These are phyloP conservation scores for Falco novaeseelandiae DNA, from an alignment of 2,797 vertebrate genomes.

Conservation along the genomic window DNA sequence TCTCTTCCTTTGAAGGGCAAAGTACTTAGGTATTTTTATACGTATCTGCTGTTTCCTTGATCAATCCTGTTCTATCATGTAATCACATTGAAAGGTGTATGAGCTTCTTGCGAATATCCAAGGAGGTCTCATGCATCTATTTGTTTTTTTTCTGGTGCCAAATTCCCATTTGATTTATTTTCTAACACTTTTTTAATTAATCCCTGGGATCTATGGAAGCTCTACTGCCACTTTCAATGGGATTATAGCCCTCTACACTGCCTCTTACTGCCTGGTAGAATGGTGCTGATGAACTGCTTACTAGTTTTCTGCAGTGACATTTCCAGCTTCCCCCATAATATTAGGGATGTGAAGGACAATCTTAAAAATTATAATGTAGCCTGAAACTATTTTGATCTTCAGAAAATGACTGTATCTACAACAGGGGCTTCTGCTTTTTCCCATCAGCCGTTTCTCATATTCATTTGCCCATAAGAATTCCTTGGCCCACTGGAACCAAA, in stretches of 20 bases:
- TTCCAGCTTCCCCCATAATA: not conserved
- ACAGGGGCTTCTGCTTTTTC: not conserved
- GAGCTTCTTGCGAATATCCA: not conserved
- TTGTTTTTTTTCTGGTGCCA: not conserved
- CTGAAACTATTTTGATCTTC: not conserved
- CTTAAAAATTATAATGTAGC: not conserved
- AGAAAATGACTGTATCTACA: not conserved
- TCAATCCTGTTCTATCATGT: not conserved
- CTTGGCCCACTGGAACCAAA: not conserved
- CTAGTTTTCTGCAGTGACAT: not conserved
- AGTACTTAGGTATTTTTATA: not conserved
- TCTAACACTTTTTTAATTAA: not conserved
- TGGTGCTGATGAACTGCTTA: not conserved
- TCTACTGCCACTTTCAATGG: not conserved
- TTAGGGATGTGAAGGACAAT: not conserved
- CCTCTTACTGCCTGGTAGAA: not conserved
- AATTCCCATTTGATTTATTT: constrained; percentile 14
- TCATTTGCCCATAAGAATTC: not conserved
- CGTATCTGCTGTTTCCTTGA: not conserved
- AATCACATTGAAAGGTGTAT: not conserved
- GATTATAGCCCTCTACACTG: not conserved
- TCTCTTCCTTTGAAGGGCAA: not conserved
- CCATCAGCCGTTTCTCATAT: not conserved
- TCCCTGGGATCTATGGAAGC: not conserved
- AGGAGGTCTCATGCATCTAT: not conserved